Evolutionary conservation across 2,888 invertebrate species (phyloP).

Genomic region (Ochropacha duplaris): DNA sequence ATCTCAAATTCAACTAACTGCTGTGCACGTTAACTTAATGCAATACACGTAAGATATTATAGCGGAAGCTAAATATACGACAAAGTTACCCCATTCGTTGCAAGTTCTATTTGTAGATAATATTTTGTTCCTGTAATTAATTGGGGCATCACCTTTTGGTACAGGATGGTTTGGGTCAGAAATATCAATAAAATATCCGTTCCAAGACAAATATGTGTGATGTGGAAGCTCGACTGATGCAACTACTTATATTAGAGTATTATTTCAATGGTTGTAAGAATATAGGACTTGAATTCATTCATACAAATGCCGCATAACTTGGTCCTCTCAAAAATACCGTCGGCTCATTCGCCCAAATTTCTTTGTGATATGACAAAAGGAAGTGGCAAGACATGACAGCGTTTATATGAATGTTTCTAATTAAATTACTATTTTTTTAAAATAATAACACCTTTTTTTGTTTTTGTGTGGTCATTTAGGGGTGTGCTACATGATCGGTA

Average conservation of each 20-base stretch:
- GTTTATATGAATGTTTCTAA: background rate
- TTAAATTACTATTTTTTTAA: background rate
- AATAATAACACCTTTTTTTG: background rate
- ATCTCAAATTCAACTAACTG: background rate
- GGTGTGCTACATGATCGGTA: background rate
- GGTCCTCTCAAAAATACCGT: background rate
- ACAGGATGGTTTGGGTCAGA: too few relatives aligned
- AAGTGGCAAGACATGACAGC: background rate
- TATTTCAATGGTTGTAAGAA: background rate
- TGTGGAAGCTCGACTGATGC: slow-evolving; percentile 25
- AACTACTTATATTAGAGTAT: slow-evolving; percentile 12
- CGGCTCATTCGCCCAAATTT: background rate
- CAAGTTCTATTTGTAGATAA: too few relatives aligned
- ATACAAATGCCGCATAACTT: background rate
- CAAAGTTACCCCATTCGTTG: too few relatives aligned
- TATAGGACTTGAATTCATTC: background rate
- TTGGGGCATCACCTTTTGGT: too few relatives aligned
- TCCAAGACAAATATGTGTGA: slow-evolving; percentile 25
- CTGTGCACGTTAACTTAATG: background rate
- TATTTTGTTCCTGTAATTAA: too few relatives aligned
- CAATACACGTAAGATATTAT: background rate
- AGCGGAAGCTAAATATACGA: too few relatives aligned
- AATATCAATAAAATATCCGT: slow-evolving; percentile 1
- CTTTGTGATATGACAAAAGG: too few relatives aligned
- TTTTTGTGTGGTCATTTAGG: background rate